Evolutionary conservation across 2,797 vertebrate species (phyloP), one percentile per base, ranked within the genome.

Genomic region (Oreortyx pictus): DNA sequence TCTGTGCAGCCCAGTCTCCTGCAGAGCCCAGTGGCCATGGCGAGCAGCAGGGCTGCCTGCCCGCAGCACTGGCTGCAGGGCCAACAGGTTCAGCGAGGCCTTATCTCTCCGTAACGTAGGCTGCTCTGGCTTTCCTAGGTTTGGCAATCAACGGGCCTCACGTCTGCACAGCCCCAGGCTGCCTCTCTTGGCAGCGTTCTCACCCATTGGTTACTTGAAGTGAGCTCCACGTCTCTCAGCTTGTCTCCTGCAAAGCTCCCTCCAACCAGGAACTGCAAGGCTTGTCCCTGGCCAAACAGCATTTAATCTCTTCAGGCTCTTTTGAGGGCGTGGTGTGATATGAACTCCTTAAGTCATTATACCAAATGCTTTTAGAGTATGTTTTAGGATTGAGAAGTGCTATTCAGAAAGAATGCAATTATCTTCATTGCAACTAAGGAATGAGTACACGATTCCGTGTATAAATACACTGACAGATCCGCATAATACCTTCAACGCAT

Each of bases 361-460:
- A 41, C 18, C 44, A 17, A 79, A n/a, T 20, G 15, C 33, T 70
- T 66, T 10, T 4, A 50, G 81, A 47, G 6, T 17, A 17, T 57
- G 66, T 70, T 83, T 90, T 31, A 74, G 46, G 65, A 27, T 29
- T 61, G 65, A 70, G 64, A 77, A 81, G 70, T 33, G 57, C 56
- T 83, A 1, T 57, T 80, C 35, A 57, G 74, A 39, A 89, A 43
- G 50, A 65, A 88, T 20, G 37, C 39, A 39, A 19, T 44, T 74
- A 44, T 77, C 4, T 1, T 41, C 3, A 1, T 35, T 78, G 71
- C 52, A 81, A 1, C 17, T 54, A 11, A 71, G 74, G 85, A 78
- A 71, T 14, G 35, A 16, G 57, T 46, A 39, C 22, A 7, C 12
- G 31, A 25, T 39, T n/a, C 59, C 10, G 1, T 20, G 27, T 54